These are phyloP conservation scores for Nemurella pictetii DNA, from an alignment of 2,888 invertebrate species.

Conservation along the genomic window DNA sequence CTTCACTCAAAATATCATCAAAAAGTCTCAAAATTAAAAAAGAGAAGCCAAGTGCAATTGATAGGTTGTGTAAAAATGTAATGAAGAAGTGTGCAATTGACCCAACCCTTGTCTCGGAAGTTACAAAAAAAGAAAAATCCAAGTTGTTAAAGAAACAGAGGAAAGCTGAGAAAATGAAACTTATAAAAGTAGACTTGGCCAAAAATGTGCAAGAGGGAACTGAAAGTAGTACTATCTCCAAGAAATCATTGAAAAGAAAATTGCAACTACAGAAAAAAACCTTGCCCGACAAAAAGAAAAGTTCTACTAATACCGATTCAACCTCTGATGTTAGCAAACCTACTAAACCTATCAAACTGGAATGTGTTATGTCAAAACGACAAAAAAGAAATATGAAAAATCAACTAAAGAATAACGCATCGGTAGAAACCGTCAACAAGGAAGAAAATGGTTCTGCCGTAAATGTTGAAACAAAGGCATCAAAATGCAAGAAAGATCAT, in stretches of 20 bases:
- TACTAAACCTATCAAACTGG: neutral
- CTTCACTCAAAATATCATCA: conserved; percentile 33
- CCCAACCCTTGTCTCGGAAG: neutral
- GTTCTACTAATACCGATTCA: neutral
- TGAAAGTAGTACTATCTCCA: neutral
- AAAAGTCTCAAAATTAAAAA: conserved; percentile 31
- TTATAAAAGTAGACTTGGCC: neutral
- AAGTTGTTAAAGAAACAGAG: neutral
- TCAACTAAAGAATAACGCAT: neutral
- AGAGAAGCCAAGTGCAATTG: neutral
- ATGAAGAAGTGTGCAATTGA: neutral
- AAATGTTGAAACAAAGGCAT: conserved; percentile 2
- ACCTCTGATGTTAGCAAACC: neutral
- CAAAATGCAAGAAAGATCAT: conserved; percentile 44
- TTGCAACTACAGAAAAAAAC: conserved; percentile 41
- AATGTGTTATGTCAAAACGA: conserved; percentile 19
- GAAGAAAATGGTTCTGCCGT: neutral
- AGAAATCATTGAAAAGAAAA: conserved; percentile 44
- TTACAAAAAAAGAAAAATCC: conserved; percentile 20
- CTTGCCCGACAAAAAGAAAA: neutral
- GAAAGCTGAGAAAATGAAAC: conserved; percentile 19
- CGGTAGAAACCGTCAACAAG: neutral
- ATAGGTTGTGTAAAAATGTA: conserved; percentile 31
- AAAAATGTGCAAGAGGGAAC: neutral
- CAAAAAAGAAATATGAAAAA: conserved; percentile 28